Evolutionary conservation across 2,113 vertebrate genomes (phyloP).

Genomic region (Passer montanus): DNA sequence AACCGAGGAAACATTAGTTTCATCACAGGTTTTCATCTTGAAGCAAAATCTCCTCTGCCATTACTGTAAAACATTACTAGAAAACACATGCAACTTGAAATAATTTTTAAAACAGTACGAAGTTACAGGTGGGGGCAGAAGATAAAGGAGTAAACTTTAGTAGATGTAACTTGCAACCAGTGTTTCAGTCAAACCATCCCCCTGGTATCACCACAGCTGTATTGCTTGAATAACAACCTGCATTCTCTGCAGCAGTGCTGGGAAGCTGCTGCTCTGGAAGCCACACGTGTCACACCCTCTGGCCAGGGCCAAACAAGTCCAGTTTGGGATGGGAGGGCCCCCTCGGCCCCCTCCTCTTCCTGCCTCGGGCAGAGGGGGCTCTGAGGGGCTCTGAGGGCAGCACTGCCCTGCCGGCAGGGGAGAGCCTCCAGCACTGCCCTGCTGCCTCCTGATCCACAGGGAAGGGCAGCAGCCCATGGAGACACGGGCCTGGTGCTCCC

Average conservation of each 20-base stretch:
- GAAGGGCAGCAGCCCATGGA: fast-evolving
- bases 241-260: not conserved
- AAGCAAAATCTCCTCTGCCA: not conserved
- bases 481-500: not conserved
- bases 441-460: not conserved
- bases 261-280: not conserved
- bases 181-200: not conserved
- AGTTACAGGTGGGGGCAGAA: not conserved
- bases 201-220: not conserved
- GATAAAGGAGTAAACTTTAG: not conserved
- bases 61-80: not conserved
- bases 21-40: not conserved
- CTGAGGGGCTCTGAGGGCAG: not conserved
- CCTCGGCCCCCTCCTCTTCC: too few relatives aligned
- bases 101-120: not conserved
- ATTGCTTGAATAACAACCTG: not conserved
- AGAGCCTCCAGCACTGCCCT: not conserved
- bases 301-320: fast-evolving
- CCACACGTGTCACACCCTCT: fast-evolving
- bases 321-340: fast-evolving
- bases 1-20: not conserved
- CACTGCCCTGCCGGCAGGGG: not conserved
- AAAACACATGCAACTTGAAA: not conserved
- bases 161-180: not conserved
- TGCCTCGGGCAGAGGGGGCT: not conserved